These are phyloP conservation scores for Ommatoiulus sabulosus DNA, from an alignment of 2,888 invertebrate genomes.

Conservation along the genomic window DNA sequence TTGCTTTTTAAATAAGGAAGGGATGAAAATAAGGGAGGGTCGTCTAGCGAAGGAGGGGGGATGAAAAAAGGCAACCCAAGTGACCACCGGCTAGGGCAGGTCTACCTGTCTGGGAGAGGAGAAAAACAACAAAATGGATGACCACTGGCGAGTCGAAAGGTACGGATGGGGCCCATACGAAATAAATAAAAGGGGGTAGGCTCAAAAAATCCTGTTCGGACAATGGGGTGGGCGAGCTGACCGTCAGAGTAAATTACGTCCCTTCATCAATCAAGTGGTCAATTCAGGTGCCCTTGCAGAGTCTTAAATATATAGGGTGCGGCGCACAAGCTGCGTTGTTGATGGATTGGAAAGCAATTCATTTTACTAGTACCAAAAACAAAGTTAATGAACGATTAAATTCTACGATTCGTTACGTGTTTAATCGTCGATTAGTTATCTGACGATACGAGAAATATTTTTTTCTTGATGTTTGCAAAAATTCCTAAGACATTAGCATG, in stretches of 20 bases:
- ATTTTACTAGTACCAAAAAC: too few species aligned
- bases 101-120: background rate
- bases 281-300: background rate
- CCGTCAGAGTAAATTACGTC: background rate
- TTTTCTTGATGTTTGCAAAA: too few species aligned
- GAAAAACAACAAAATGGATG: conserved; percentile 21
- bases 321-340: background rate
- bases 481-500: too few species aligned
- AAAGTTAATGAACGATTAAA: too few species aligned
- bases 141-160: background rate
- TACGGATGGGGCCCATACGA: background rate
- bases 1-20: background rate
- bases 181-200: background rate
- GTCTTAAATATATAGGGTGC: background rate
- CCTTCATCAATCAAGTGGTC: conserved; percentile 27
- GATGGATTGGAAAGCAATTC: too few species aligned
- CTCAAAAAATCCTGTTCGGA: background rate
- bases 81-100: conserved; percentile 28
- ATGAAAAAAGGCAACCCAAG: conserved; percentile 1
- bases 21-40: background rate
- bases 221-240: conserved; percentile 6
- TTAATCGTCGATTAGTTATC: too few species aligned
- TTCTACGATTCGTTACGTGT: too few species aligned
- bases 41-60: background rate
- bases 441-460: too few species aligned